These are phyloP conservation scores for Motacilla alba DNA, from an alignment of 2,113 vertebrate genomes.

Conservation along the genomic window DNA sequence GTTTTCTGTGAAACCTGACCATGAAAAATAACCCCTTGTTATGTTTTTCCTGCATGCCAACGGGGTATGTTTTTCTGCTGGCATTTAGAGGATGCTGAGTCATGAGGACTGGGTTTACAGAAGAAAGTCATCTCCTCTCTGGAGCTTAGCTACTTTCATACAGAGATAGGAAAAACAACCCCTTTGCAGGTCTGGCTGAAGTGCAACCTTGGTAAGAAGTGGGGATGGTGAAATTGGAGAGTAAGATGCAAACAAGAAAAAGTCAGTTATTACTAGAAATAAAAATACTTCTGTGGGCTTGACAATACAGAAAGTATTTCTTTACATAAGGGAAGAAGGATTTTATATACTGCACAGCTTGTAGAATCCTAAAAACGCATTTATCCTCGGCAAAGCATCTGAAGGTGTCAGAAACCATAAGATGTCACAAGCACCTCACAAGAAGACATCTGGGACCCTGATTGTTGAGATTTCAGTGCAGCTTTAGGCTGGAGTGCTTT, in stretches of 20 bases:
- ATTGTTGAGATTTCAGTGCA: background rate
- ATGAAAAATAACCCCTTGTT: background rate
- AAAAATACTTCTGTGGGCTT: background rate
- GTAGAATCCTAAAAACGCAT: background rate
- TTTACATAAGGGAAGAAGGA: background rate
- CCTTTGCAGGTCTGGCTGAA: background rate
- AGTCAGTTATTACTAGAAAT: background rate
- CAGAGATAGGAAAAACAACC: background rate
- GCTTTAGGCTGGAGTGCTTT: background rate
- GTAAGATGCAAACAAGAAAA: background rate
- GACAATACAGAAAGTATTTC: background rate
- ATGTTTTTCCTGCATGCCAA: background rate
- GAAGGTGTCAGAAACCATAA: background rate
- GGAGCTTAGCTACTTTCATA: background rate
- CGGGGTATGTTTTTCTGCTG: background rate
- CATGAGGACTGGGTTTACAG: background rate
- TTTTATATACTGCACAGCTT: background rate
- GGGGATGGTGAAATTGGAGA: background rate
- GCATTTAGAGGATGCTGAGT: background rate
- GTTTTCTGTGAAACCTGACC: background rate
- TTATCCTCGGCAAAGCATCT: background rate
- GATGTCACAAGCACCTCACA: background rate
- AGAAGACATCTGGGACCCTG: background rate
- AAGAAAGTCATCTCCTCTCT: background rate
- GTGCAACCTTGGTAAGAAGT: background rate